Evolutionary conservation across 2,888 invertebrate genomes (phyloP).

Genomic region (Pogonocherus hispidulus): DNA sequence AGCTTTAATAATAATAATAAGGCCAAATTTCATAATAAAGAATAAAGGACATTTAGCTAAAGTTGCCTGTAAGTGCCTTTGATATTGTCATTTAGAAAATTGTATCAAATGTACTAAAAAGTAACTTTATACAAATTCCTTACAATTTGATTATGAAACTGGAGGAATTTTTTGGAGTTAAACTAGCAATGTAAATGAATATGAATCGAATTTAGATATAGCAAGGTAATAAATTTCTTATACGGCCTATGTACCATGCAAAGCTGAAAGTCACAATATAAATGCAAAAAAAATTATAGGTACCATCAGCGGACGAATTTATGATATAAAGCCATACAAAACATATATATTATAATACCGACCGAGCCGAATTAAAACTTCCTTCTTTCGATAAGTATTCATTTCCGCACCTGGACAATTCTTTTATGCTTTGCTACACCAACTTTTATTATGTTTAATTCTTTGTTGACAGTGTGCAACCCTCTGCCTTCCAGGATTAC

Average conservation of each 20-base stretch:
- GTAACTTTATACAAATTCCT: too few relatives aligned
- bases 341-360: background rate
- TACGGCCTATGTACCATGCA: background rate
- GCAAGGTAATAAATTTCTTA: background rate
- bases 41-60: too few relatives aligned
- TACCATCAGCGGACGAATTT: background rate
- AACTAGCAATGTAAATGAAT: background rate
- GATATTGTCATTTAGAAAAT: too few relatives aligned
- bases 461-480: slow-evolving; percentile 25
- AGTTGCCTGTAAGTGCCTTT: too few relatives aligned
- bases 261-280: background rate
- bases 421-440: background rate
- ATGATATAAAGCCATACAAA: background rate
- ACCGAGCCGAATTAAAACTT: slow-evolving; percentile 6
- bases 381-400: slow-evolving; percentile 24
- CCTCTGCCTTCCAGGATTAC: slow-evolving; percentile 44
- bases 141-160: too few relatives aligned
- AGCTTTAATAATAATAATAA: too few relatives aligned
- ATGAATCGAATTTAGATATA: background rate
- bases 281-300: background rate
- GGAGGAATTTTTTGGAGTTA: too few relatives aligned
- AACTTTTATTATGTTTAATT: slow-evolving; percentile 26
- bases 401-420: slow-evolving; percentile 27
- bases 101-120: too few relatives aligned
- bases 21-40: too few relatives aligned